Evolutionary conservation across 2,797 vertebrate species (phyloP).

Genomic region (Neosilurus hyrtlii): DNA sequence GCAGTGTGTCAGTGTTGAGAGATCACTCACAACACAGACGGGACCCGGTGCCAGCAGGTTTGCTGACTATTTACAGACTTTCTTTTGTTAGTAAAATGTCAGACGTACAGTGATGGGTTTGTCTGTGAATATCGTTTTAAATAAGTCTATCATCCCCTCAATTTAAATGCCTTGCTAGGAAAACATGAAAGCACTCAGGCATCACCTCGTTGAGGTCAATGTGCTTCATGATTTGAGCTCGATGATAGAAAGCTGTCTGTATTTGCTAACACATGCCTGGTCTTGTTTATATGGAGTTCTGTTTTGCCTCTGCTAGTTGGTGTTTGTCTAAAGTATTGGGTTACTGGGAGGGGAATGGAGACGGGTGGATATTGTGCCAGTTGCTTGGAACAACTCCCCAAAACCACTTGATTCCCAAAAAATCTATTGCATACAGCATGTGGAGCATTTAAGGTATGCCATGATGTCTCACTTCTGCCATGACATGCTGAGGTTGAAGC

Average conservation of each 20-base stretch:
- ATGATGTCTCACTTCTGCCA: conserved; percentile 11
- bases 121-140: conserved; percentile 2
- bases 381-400: conserved; percentile 33
- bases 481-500: conserved; percentile 44
- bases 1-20: conserved; percentile 39
- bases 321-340: conserved; percentile 40
- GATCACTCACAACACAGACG: conserved; percentile 28
- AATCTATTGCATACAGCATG: conserved; percentile 54
- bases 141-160: background rate
- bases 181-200: conserved; percentile 4
- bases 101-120: conserved; percentile 2
- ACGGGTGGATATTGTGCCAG: conserved; percentile 15
- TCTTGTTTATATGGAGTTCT: conserved; percentile 30
- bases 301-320: conserved; percentile 32
- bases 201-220: conserved; percentile 2
- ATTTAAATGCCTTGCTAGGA: background rate
- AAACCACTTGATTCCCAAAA: conserved; percentile 34
- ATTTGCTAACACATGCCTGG: conserved; percentile 37
- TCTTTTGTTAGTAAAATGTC: conserved; percentile 19
- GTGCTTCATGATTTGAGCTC: conserved; percentile 1
- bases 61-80: conserved; percentile 29
- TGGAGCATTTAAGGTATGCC: conserved; percentile 49
- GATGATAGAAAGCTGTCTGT: conserved; percentile 23
- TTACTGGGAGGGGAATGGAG: conserved; percentile 27
- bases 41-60: conserved; percentile 37